Conservation (phyloP, 2,797 vertebrate species). For the Thalassophryne amazonica region DNA sequence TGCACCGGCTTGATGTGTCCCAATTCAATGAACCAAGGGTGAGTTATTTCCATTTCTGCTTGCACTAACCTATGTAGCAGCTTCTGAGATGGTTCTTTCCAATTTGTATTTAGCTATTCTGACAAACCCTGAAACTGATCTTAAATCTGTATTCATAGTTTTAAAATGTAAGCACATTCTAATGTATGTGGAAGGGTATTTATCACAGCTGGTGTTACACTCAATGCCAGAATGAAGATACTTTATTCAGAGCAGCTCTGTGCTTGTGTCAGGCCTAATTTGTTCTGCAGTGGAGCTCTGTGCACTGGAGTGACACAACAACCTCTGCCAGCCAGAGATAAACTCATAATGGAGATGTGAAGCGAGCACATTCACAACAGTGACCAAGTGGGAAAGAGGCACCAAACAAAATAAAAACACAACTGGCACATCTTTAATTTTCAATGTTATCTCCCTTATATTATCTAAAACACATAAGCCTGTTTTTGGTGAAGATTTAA, state of each 20-base stretch:
- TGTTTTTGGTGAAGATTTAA: too few species aligned
- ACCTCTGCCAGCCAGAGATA: conserved; percentile 56
- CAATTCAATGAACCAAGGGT: conserved; percentile 9
- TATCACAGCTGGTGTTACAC: conserved; percentile 13
- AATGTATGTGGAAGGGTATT: conserved; percentile 23
- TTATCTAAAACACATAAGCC: neutral
- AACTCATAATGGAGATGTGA: conserved; percentile 41
- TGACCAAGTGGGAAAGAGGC: conserved; percentile 28
- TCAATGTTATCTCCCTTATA: neutral
- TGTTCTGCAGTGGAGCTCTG: conserved; percentile 48
- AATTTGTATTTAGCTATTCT: too few species aligned
- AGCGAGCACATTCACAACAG: conserved; percentile 13
- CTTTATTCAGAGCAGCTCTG: conserved; percentile 41
- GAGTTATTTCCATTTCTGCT: neutral
- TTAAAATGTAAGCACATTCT: conserved; percentile 9
- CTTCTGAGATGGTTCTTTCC: too few species aligned
- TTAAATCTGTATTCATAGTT: conserved; percentile 17
- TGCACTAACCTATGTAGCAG: neutral
- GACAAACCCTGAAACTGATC: conserved; percentile 9
- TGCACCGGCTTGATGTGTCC: conserved; percentile 24
- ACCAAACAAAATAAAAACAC: conserved; percentile 4
- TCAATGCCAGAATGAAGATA: conserved; percentile 18
- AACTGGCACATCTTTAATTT: too few species aligned
- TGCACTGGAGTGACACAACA: conserved; percentile 41
- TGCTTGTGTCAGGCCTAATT: conserved; percentile 56